These are phyloP conservation scores for Coenobita brevimanus DNA, from an alignment of 1,140 invertebrate genomes.

Conservation along the genomic window DNA sequence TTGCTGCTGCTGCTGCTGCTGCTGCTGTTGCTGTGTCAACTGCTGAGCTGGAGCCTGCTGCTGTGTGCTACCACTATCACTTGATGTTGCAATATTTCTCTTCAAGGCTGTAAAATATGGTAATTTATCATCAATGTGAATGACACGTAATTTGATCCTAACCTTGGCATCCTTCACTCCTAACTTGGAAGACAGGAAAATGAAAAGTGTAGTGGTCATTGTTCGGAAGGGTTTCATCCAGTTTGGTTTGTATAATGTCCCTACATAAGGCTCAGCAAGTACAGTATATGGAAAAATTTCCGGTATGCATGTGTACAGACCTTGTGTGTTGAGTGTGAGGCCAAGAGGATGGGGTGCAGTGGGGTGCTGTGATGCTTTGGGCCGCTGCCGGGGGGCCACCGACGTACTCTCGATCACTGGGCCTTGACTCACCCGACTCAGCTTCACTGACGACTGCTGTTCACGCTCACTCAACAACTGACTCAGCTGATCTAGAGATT, in stretches of 20 bases:
- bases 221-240: too few relatives aligned
- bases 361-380: constrained; percentile 79
- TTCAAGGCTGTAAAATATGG: constrained; percentile 42
- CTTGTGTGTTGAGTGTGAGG: constrained; percentile 72
- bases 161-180: too few relatives aligned
- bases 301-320: too few relatives aligned
- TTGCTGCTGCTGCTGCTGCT: constrained; percentile 28
- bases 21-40: constrained; percentile 31
- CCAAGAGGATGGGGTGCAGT: constrained; percentile 67
- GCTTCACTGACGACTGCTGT: constrained; percentile 55
- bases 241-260: too few relatives aligned
- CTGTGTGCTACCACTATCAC: constrained; percentile 69
- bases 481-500: constrained; percentile 59
- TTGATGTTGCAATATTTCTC: constrained; percentile 44
- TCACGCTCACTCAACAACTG: constrained; percentile 60
- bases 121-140: neutral
- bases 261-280: too few relatives aligned
- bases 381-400: constrained; percentile 88
- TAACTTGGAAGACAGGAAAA: too few relatives aligned
- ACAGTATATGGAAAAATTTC: too few relatives aligned
- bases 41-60: constrained; percentile 61
- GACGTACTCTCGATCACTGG: constrained; percentile 77
- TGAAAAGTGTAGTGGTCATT: too few relatives aligned
- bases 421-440: constrained; percentile 21
- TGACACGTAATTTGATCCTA: too few relatives aligned